Percentiles rank a stretch among this genome's conserved stretches.
Evolutionary conservation across 2,113 vertebrate genomes (phyloP).

Genomic region (Zosterops borbonicus): DNA sequence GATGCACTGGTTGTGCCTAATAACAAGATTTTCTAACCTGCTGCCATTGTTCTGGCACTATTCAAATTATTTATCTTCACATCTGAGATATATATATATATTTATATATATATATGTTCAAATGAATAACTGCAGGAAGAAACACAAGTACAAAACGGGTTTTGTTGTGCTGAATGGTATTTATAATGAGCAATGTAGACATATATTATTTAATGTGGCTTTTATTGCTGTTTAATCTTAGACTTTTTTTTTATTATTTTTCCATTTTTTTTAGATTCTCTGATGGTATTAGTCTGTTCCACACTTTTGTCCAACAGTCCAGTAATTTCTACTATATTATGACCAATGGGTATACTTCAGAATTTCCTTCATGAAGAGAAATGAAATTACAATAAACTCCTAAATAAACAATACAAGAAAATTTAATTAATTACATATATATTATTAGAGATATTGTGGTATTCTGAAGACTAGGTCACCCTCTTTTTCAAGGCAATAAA

Average conservation of each 20-base stretch:
- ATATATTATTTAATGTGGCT: not conserved
- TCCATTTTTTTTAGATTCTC: not conserved
- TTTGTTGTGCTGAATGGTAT: not conserved
- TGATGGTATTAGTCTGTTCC: not conserved
- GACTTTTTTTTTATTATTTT: not conserved
- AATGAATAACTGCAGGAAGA: not conserved
- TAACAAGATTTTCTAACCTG: not conserved
- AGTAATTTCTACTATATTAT: not conserved
- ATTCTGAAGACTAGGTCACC: not conserved
- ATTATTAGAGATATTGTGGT: not conserved
- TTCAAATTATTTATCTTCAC: not conserved
- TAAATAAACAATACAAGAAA: not conserved
- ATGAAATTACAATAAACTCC: fast-evolving
- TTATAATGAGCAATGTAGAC: not conserved
- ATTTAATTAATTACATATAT: not conserved
- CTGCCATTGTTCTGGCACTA: not conserved
- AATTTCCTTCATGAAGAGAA: not conserved
- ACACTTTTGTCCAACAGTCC: not conserved
- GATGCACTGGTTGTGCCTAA: not conserved
- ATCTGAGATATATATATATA: not conserved
- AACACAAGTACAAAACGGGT: fast-evolving
- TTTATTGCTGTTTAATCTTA: not conserved
- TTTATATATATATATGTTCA: not conserved
- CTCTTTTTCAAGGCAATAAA: not conserved
- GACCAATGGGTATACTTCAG: not conserved